phyloP scores from a whole-genome alignment of 2,113 vertebrate species.

The Bucco capensis region DNA sequence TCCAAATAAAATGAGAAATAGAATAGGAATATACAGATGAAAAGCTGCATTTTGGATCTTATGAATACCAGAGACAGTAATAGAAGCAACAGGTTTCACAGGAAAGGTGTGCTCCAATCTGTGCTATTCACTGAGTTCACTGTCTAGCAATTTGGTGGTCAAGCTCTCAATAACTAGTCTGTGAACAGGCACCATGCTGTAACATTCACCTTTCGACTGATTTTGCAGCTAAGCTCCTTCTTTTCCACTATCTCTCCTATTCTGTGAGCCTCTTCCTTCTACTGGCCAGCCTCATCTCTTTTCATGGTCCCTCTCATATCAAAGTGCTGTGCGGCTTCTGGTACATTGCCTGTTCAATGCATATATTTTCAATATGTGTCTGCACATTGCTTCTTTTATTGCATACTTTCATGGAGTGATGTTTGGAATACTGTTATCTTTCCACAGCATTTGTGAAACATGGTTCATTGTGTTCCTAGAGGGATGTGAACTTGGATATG shows the following conservation, averaged over 20 bases:
- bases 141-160: constrained; percentile 63
- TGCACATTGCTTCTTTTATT: background rate
- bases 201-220: background rate
- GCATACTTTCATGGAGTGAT: background rate
- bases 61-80: background rate
- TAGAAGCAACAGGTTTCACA: background rate
- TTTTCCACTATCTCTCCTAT: background rate
- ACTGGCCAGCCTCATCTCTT: background rate
- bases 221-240: constrained; percentile 15
- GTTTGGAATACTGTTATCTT: background rate
- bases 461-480: background rate
- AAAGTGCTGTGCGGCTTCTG: background rate
- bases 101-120: background rate
- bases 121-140: constrained; percentile 44
- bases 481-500: background rate
- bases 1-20: background rate
- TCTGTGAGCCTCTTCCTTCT: background rate
- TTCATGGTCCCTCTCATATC: background rate
- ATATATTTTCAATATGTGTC: background rate
- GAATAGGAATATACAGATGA: background rate
- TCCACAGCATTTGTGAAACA: background rate
- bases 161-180: background rate
- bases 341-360: background rate
- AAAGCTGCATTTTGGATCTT: background rate
- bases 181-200: background rate